Percentiles rank a stretch among this genome's conserved stretches.
Conservation (phyloP, 2,888 invertebrate genomes). For the Glaucopsyche alexis region DNA sequence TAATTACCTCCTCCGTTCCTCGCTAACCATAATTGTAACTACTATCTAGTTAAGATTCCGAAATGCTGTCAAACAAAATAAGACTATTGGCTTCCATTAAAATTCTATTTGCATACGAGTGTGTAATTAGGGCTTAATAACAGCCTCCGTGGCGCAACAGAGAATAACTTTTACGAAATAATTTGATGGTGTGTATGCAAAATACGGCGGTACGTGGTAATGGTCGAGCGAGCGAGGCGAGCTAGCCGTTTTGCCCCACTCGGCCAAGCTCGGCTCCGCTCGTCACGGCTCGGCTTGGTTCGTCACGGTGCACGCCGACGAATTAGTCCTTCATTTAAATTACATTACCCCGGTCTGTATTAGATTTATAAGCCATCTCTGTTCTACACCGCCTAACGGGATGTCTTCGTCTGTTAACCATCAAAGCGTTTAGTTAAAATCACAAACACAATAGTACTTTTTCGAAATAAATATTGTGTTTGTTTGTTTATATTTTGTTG, state of each 20-base stretch:
- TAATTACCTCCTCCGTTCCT: constrained; percentile 10
- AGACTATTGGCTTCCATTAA: constrained; percentile 69
- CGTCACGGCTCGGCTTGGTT: constrained; percentile 35
- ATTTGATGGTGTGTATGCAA: constrained; percentile 80
- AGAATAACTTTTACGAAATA: constrained; percentile 80
- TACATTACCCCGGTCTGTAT: constrained; percentile 67
- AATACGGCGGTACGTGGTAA: constrained; percentile 79
- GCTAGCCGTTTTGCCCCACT: constrained; percentile 32
- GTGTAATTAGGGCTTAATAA: constrained; percentile 77
- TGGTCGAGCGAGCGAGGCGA: constrained; percentile 71
- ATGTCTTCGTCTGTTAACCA: constrained; percentile 51
- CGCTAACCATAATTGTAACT: constrained; percentile 1
- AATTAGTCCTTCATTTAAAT: constrained; percentile 78
- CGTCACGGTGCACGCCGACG: constrained; percentile 74
- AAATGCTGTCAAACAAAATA: constrained; percentile 36
- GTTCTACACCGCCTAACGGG: constrained; percentile 58
- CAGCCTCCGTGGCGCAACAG: constrained; percentile 76
- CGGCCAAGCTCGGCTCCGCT: neutral
- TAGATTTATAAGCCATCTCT: constrained; percentile 56
- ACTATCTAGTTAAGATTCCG: constrained; percentile 10
- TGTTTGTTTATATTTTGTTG: constrained; percentile 4
- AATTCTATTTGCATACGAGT: constrained; percentile 76
- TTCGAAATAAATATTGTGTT: neutral
- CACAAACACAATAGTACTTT: neutral
- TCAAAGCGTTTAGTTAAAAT: constrained; percentile 43